A percentile compares a stretch with the other conserved stretches of the same genome.
These are phyloP conservation scores for Syrphus vitripennis DNA, from an alignment of 2,888 invertebrate species.

Conservation along the genomic window DNA sequence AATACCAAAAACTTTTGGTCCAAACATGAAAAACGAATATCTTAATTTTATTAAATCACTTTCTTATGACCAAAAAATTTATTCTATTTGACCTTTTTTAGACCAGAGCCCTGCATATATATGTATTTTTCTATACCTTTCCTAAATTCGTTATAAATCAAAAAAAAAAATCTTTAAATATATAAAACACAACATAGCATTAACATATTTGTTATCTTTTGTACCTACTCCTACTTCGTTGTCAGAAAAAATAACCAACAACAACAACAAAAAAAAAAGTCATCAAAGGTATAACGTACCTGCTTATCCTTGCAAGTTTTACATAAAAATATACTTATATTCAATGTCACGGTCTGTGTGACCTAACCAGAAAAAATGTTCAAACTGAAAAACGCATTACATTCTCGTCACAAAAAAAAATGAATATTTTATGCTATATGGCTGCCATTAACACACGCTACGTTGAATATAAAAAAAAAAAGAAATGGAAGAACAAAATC, in stretches of 20 bases:
- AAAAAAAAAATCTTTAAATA: not conserved
- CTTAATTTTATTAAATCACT: not conserved
- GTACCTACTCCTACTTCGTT: not conserved
- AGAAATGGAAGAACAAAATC: not conserved
- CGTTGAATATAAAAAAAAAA: slow-evolving; percentile 30
- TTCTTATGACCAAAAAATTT: not conserved
- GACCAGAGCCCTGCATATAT: not conserved
- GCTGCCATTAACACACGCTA: slow-evolving; percentile 57
- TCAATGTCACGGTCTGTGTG: slow-evolving; percentile 29
- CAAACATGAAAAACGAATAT: not conserved
- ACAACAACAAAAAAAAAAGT: not conserved
- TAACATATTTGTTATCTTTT: slow-evolving; percentile 10
- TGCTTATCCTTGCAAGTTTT: slow-evolving; percentile 5
- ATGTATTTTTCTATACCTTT: not conserved
- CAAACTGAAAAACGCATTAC: slow-evolving; percentile 32
- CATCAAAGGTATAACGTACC: not conserved
- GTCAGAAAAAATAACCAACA: not conserved
- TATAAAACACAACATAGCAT: slow-evolving; percentile 14
- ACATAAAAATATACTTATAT: not conserved
- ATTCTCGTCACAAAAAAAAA: slow-evolving; percentile 50
- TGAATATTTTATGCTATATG: slow-evolving; percentile 48
- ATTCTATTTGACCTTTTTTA: not conserved
- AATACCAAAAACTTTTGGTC: not conserved
- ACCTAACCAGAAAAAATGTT: slow-evolving; percentile 36
- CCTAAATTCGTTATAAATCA: not conserved